These are phyloP conservation scores for Chelon auratus DNA, from an alignment of 2,797 vertebrate species.

Conservation along the genomic window DNA sequence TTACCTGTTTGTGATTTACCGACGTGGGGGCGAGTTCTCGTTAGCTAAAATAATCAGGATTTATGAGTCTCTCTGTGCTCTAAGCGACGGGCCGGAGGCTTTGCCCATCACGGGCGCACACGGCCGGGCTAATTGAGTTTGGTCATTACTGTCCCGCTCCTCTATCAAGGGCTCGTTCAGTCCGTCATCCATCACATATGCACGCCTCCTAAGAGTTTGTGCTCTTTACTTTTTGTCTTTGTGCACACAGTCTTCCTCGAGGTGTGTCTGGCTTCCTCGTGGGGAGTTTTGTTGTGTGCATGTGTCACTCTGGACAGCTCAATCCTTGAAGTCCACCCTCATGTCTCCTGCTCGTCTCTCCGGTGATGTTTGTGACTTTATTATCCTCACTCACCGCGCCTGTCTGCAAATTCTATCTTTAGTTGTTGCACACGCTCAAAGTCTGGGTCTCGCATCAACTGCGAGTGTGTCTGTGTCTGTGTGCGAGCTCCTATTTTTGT, in stretches of 20 bases:
- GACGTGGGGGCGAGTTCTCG: constrained; percentile 54
- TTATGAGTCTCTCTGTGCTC: constrained; percentile 68
- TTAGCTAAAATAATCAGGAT: constrained; percentile 79
- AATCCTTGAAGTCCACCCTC: neutral
- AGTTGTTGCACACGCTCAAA: constrained; percentile 16
- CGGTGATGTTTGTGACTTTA: constrained; percentile 22
- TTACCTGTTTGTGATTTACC: constrained; percentile 73
- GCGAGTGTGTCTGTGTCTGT: neutral
- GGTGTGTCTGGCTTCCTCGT: neutral
- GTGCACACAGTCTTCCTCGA: constrained; percentile 7
- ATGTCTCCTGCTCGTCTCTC: neutral
- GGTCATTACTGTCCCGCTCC: constrained; percentile 72
- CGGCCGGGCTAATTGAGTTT: constrained; percentile 73
- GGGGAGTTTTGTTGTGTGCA: neutral
- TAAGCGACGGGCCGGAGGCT: constrained; percentile 60
- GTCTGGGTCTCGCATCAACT: neutral
- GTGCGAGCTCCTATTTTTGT: neutral
- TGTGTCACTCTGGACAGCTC: constrained; percentile 1
- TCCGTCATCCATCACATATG: constrained; percentile 57
- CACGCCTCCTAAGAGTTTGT: constrained; percentile 32
- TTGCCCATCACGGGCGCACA: constrained; percentile 43
- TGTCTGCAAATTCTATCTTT: constrained; percentile 39
- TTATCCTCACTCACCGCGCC: neutral
- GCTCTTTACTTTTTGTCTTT: constrained; percentile 11
- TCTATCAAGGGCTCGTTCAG: constrained; percentile 66